phyloP scores from a whole-genome alignment of 2,113 vertebrate species.

The Gallinago paraguaiae region DNA sequence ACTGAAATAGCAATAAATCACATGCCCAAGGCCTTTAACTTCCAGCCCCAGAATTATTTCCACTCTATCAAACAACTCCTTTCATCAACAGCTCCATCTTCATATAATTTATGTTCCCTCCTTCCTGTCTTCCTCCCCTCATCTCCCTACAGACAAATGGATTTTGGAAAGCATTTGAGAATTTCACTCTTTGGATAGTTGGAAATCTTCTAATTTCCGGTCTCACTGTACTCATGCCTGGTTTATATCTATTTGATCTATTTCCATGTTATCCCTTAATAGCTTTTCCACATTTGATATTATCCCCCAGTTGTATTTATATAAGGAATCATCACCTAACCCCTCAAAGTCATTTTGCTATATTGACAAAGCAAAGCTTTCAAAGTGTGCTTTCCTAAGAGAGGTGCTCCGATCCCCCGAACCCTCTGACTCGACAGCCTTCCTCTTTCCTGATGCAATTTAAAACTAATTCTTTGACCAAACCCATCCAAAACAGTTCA shows the following conservation, averaged over 20 bases:
- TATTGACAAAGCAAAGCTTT: constrained; percentile 35
- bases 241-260: constrained; percentile 45
- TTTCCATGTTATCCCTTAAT: constrained; percentile 38
- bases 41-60: constrained; percentile 14
- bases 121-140: constrained; percentile 10
- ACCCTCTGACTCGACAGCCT: not conserved
- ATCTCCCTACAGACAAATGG: constrained; percentile 44
- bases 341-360: not conserved
- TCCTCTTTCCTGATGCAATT: not conserved
- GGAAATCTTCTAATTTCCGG: constrained; percentile 38
- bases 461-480: not conserved
- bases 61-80: constrained; percentile 36
- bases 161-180: not conserved
- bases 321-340: constrained; percentile 6
- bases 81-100: constrained; percentile 46
- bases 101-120: constrained; percentile 41
- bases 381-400: not conserved
- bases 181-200: not conserved
- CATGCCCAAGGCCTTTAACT: constrained; percentile 44
- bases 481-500: not conserved
- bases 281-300: constrained; percentile 31
- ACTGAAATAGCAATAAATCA: constrained; percentile 35
- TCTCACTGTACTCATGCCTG: not conserved
- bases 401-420: not conserved
- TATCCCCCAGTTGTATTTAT: constrained; percentile 30